Evolutionary conservation across 64 coral and sea anemone species (phyloP), one percentile per base, ranked within the genome.

Genomic region (Acropora yongei): DNA sequence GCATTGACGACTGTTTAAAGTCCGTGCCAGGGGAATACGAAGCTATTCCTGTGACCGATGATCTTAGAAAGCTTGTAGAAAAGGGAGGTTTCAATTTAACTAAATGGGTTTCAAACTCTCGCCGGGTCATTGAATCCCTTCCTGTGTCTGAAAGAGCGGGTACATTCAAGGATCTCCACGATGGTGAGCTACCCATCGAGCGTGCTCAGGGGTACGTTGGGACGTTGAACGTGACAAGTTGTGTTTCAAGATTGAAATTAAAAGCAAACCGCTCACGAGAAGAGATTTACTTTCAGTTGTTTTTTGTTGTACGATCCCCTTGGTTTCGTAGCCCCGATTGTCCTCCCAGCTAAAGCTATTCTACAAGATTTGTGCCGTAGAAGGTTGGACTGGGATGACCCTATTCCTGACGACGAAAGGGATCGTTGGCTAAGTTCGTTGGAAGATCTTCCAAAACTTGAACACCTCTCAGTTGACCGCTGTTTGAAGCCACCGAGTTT

Each of bases 21-120:
- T n/a, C 71, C 4, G 30, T 30, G 30, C 30, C 30, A 30, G 30
- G 30, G 30, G 30, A 30, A 30, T 30, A 30, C 30, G 30, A 45
- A 5, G 77, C 77, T 12, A 47, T 79, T 47, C 14, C 1, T 44
- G 14, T 46, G 14, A 7, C 44, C 19, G 16, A 79, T 5, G 17
- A 53, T 53, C 49, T 79, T 0, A 48, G 2, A 41, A 10, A 18
- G 4, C 46, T 57, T 57, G 11, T 57, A 17, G 8, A 46, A 18
- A 46, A 75, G 12, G 68, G 86, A 77, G 75, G 49, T 43, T 89
- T 89, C 63, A 72, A 79, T 16, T 40, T 89, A 14, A 77, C 87
- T 74, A 89, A 89, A 63, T 89, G 72, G 72, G 41, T 89, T 4
- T 53, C 67, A 8, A 90, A 79, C 58, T 73, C 63, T 57, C 10